phyloP scores from a whole-genome alignment of 1,140 invertebrate genomes.

The Lordiphosa collinella region DNA sequence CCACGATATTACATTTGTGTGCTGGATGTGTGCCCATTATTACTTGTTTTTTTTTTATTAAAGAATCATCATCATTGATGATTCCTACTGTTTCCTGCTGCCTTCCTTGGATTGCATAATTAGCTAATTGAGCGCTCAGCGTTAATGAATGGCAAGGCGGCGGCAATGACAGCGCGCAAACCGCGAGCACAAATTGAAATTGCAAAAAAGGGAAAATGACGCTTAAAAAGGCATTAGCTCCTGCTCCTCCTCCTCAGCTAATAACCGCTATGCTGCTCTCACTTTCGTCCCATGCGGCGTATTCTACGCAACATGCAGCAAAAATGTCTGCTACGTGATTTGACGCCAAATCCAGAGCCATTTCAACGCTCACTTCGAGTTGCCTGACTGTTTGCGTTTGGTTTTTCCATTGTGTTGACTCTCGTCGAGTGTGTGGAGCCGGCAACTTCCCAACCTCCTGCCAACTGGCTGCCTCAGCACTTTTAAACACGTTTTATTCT shows the following conservation, averaged over 20 bases:
- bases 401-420: constrained; percentile 50
- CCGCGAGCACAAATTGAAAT: constrained; percentile 28
- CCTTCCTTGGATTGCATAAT: constrained; percentile 41
- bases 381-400: constrained; percentile 29
- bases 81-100: constrained; percentile 10
- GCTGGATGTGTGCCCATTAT: too few relatives aligned
- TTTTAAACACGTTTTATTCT: constrained; percentile 72
- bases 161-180: constrained; percentile 15
- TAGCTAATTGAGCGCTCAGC: constrained; percentile 55
- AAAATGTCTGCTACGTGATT: constrained; percentile 74
- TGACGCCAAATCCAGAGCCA: constrained; percentile 44
- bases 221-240: constrained; percentile 56
- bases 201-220: constrained; percentile 3
- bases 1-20: too few relatives aligned
- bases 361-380: constrained; percentile 28
- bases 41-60: too few relatives aligned
- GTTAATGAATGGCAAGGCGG: constrained; percentile 36
- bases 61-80: constrained; percentile 10
- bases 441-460: constrained; percentile 2
- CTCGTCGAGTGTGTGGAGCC: constrained; percentile 52
- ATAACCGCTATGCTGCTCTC: constrained; percentile 41
- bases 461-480: constrained; percentile 24
- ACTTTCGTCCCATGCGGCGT: constrained; percentile 44
- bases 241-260: constrained; percentile 18
- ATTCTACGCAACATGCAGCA: constrained; percentile 60